Evolutionary conservation across 2,797 vertebrate genomes (phyloP).

Genomic region (Phrynocephalus forsythii): DNA sequence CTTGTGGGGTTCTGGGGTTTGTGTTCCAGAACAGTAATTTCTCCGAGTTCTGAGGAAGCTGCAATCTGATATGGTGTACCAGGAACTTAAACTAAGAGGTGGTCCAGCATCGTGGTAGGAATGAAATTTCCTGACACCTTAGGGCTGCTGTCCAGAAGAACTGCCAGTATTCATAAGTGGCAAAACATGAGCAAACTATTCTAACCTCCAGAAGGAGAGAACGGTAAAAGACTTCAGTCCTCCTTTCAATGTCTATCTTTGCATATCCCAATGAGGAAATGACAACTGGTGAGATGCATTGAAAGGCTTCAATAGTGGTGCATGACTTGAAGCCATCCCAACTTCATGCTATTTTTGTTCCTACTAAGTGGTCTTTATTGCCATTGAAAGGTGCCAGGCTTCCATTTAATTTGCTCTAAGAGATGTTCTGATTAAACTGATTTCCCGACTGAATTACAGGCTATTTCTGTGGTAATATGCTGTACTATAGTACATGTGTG

Average conservation of each 20-base stretch:
- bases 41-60: no score
- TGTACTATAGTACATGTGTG: slow-evolving; percentile 11
- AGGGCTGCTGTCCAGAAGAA: slow-evolving; percentile 8
- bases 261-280: slow-evolving; percentile 29
- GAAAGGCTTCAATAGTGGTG: slow-evolving; percentile 27
- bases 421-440: slow-evolving; percentile 58
- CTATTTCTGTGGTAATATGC: slow-evolving; percentile 51
- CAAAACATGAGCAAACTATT: rapidly evolving
- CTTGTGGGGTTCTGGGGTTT: not conserved
- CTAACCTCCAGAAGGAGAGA: slow-evolving; percentile 35
- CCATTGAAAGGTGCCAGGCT: slow-evolving; percentile 65
- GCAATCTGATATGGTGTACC: no score
- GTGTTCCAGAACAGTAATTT: not conserved
- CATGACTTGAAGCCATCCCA: slow-evolving; percentile 65
- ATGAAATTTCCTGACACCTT: not conserved
- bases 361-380: slow-evolving; percentile 56
- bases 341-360: slow-evolving; percentile 62
- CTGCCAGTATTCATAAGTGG: slow-evolving; percentile 18
- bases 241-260: slow-evolving; percentile 34
- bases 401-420: slow-evolving; percentile 66
- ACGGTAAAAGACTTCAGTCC: slow-evolving; percentile 36
- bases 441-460: slow-evolving; percentile 63
- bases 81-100: not conserved
- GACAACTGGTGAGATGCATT: slow-evolving; percentile 7
- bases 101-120: not conserved